Conservation (phyloP, 2,113 vertebrate species). For the Barnardius zonarius region DNA sequence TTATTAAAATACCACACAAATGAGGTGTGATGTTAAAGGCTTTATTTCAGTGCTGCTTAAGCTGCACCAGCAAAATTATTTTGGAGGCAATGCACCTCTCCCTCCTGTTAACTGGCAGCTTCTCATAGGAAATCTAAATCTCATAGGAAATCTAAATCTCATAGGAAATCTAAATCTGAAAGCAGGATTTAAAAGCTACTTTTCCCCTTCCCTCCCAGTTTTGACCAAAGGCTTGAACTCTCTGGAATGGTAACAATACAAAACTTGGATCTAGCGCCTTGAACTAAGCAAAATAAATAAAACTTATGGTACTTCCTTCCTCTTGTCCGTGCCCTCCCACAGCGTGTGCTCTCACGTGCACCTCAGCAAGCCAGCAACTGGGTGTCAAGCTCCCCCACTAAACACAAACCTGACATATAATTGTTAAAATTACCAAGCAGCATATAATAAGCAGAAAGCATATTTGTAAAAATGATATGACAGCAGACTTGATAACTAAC, state of each 20-base stretch:
- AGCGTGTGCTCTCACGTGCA: rapidly evolving
- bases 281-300: background rate
- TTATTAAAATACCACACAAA: background rate
- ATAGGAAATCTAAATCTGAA: background rate
- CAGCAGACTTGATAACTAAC: background rate
- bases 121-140: background rate
- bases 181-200: background rate
- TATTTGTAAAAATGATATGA: background rate
- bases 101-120: background rate
- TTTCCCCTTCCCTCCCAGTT: rapidly evolving
- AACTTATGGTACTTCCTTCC: background rate
- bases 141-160: too few relatives aligned
- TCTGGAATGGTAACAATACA: background rate
- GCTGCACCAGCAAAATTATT: background rate
- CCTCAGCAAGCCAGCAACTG: background rate
- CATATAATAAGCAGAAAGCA: background rate
- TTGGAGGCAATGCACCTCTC: background rate
- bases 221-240: background rate
- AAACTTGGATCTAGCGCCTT: background rate
- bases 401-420: background rate
- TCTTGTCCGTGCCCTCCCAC: background rate
- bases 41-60: background rate
- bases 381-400: background rate
- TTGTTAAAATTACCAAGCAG: background rate
- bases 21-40: background rate